Base-by-base conservation (phyloP, 2,797 vertebrate genomes). In the Apogon hyalosoma region DNA sequence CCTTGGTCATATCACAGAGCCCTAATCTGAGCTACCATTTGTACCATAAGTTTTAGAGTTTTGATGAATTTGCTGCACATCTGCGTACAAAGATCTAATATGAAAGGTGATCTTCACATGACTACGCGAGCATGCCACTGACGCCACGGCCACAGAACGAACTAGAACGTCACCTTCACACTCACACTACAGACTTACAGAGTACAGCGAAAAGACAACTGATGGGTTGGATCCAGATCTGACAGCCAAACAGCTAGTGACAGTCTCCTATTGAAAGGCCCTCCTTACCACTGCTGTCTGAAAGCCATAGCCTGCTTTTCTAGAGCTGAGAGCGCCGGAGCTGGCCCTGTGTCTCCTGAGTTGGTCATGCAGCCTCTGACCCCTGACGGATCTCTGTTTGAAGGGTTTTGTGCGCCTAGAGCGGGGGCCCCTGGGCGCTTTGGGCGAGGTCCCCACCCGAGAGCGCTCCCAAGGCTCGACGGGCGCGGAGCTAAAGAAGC, bases 281-380 rank as follows among this genome's bases (percentile, higher is more conserved):
- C 85, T 88, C 78, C 93, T 94, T 94, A 94, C 93, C 93, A 68
- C 88, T 84, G 91, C 88, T 38, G 78, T 85, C 83, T 90, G 87
- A 92, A 80, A 82, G 86, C 76, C 86, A 93, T 42, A 88, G 90
- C 88, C 86, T 85, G 92, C 80, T 92, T 92, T 93, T 91, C 88
- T 93, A 93, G 85, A 69, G 88, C 79, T 80, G 89, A 74, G 90
- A 74, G 79, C 63, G 69, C 80, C 56, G 82, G 79, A 75, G 88
- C 73, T 80, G 88, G 85, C 80, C 85, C 87, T 87, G 87, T 87
- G 88, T 85, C 92, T 93, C 91, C 88, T 92, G 88, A 92, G 92
- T 82, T 92, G 91, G 63, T 93, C 92, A 94, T 94, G 93, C 93
- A 92, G 92, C 84, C 91, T 93, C 75, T 90, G 92, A 91, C 88